Conservation (phyloP, 2,113 vertebrate genomes). For the Pomatorhinus ruficollis region DNA sequence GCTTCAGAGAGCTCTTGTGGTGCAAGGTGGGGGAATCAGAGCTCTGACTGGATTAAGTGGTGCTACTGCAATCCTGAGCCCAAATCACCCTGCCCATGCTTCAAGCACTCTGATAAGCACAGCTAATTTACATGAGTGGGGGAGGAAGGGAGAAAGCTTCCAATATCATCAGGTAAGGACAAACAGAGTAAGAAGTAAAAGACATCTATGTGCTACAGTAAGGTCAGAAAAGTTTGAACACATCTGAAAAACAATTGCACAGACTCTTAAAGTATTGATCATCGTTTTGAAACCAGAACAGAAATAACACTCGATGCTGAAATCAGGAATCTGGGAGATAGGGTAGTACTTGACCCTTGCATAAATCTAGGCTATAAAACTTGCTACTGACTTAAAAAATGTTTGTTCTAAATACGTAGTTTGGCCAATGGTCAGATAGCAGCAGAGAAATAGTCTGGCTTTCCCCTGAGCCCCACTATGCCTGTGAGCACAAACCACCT, state of each 20-base stretch:
- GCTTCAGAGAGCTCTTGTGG: not conserved
- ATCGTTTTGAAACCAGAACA: not conserved
- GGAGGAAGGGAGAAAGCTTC: not conserved
- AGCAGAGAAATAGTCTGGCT: not conserved
- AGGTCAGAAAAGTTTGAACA: not conserved
- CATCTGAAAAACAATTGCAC: not conserved
- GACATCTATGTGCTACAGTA: rapidly evolving
- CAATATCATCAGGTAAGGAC: not conserved
- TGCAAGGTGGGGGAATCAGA: not conserved
- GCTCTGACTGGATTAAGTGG: not conserved
- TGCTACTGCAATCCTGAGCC: not conserved
- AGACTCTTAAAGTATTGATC: not conserved
- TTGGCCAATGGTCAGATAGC: not conserved
- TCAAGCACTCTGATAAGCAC: not conserved
- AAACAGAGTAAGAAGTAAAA: not conserved
- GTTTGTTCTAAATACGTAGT: not conserved
- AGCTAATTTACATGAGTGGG: not conserved
- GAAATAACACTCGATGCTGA: not conserved
- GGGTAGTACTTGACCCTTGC: not conserved
- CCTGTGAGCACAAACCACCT: not conserved
- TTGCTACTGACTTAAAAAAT: not conserved
- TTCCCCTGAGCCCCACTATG: not conserved
- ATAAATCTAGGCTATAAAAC: not conserved
- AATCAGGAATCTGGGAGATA: not conserved
- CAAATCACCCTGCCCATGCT: not conserved